These are phyloP conservation scores for Spheniscus mendiculus DNA, from an alignment of 2,113 vertebrate genomes.

Conservation along the genomic window DNA sequence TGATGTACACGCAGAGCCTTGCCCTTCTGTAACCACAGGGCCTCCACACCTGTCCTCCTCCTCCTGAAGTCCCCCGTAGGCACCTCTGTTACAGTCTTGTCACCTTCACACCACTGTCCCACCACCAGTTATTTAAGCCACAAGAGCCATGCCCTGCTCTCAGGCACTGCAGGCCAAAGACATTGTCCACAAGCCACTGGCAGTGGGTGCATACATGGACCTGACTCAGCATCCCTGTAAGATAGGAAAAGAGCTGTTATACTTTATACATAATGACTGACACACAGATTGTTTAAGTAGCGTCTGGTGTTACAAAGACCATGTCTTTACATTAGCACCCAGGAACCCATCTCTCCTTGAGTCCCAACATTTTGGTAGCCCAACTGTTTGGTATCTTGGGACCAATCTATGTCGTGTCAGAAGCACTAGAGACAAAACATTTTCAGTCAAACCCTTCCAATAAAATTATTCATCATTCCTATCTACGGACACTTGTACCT, in stretches of 20 bases:
- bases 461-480: not conserved
- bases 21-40: not conserved
- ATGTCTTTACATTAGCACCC: not conserved
- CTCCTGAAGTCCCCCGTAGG: not conserved
- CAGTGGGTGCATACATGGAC: fast-evolving
- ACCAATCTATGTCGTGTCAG: not conserved
- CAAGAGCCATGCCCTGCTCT: not conserved
- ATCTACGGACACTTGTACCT: not conserved
- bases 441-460: not conserved
- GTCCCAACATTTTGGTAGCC: not conserved
- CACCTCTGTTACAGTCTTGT: not conserved
- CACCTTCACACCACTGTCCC: not conserved
- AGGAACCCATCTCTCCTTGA: not conserved
- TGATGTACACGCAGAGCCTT: not conserved
- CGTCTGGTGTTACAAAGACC: not conserved
- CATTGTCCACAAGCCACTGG: not conserved
- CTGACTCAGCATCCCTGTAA: not conserved
- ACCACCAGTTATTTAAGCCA: not conserved
- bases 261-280: not conserved
- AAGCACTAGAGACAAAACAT: not conserved
- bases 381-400: not conserved
- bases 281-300: not conserved
- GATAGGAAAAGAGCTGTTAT: not conserved
- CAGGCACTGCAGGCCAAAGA: not conserved
- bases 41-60: not conserved